Conservation (phyloP, 2,113 vertebrate species). For the Hippocampus mohnikei region DNA sequence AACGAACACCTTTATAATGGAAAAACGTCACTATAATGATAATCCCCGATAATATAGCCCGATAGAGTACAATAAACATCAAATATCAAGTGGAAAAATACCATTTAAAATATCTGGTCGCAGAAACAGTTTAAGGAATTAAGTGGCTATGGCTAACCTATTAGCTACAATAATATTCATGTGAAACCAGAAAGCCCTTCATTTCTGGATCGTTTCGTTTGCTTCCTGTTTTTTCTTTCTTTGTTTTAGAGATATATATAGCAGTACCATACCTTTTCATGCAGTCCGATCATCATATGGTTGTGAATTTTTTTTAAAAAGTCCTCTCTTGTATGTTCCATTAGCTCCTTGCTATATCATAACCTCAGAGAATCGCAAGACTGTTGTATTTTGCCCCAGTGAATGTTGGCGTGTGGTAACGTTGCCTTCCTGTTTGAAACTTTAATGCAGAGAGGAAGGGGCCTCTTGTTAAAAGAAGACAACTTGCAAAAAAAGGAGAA, state of each 20-base stretch:
- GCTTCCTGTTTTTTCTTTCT: too few relatives aligned
- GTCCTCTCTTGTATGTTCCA: neutral
- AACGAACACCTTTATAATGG: too few relatives aligned
- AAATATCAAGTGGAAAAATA: too few relatives aligned
- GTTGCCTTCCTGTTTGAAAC: constrained; percentile 41
- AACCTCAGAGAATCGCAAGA: neutral
- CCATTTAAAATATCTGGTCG: too few relatives aligned
- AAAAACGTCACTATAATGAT: too few relatives aligned
- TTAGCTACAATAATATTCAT: too few relatives aligned
- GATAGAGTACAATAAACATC: too few relatives aligned
- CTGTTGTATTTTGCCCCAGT: neutral
- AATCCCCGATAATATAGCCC: too few relatives aligned
- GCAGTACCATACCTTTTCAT: constrained; percentile 28
- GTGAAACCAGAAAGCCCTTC: too few relatives aligned
- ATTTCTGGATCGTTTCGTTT: neutral
- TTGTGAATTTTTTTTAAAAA: neutral
- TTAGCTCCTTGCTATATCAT: neutral
- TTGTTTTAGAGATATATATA: too few relatives aligned
- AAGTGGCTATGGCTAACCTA: too few relatives aligned
- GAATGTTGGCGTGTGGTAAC: neutral
- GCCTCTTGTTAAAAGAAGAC: neutral
- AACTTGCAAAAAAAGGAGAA: constrained; percentile 34
- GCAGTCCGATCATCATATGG: constrained; percentile 20
- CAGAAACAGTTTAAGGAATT: too few relatives aligned
- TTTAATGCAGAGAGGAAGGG: constrained; percentile 24